Evolutionary conservation across 1,140 invertebrate species (phyloP), one percentile per base, ranked within the genome.

Genomic region (Littorina saxatilis): DNA sequence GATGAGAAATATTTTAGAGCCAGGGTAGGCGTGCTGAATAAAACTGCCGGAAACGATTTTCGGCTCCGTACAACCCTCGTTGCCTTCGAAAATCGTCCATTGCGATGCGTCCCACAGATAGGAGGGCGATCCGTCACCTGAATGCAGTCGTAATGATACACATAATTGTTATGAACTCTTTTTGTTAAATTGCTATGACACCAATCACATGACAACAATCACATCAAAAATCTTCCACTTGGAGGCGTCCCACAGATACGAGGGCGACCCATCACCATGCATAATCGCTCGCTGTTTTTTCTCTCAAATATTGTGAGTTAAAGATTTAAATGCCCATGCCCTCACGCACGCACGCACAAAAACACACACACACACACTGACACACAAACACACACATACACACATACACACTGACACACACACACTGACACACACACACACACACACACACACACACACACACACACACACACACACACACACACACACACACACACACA

Each of bases 261-360:
- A 58, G 29, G 76, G 76, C 20, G 76, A 78, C 76, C 76, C 76
- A 27, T 78, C 76, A 1, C 76, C 76, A n/a, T n/a, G n/a, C n/a
- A n/a, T n/a, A n/a, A n/a, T n/a, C n/a, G n/a, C n/a, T n/a, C n/a
- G n/a, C n/a, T n/a, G n/a, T n/a, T n/a, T n/a, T n/a, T n/a, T n/a
- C n/a, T n/a, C n/a, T n/a, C n/a, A n/a, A n/a, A n/a, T n/a, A n/a
- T n/a, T n/a, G n/a, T n/a, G n/a, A n/a, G n/a, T n/a, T n/a, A n/a
- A n/a, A n/a, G n/a, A n/a, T n/a, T n/a, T n/a, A n/a, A n/a, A n/a
- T n/a, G n/a, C n/a, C n/a, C 43, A 47, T 17, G 17, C 43, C 5
- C 43, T 9, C 43, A 47, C 43, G 17, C 43, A 47, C 43, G 17
- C 43, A 47, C 43, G 17, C 43, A 47, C 43, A 47, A 5, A 47